Evolutionary conservation across 2,797 vertebrate species (phyloP).

Genomic region (Dendrocincla fuliginosa): DNA sequence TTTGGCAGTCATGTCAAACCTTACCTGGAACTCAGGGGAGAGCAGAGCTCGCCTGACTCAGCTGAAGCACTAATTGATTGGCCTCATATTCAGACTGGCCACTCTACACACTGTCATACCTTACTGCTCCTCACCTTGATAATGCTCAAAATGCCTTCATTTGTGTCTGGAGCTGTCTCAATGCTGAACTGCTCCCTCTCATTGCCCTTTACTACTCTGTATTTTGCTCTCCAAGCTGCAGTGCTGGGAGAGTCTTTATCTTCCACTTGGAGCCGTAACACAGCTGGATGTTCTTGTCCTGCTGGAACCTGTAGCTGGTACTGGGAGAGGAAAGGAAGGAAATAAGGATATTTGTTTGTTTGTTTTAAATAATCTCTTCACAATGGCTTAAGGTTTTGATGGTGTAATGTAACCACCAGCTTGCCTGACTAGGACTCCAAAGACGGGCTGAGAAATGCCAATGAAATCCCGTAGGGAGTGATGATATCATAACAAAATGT

Average conservation of each 20-base stretch:
- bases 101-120: rapidly evolving
- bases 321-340: neutral
- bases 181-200: neutral
- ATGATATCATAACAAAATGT: neutral
- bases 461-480: neutral
- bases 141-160: neutral
- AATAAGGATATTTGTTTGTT: neutral
- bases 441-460: neutral
- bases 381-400: neutral
- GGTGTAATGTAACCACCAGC: neutral
- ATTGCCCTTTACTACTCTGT: neutral
- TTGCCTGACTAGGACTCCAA: neutral
- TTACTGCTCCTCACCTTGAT: neutral
- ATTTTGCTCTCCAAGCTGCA: neutral
- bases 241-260: neutral
- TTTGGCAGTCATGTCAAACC: neutral
- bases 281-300: neutral
- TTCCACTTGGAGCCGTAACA: neutral
- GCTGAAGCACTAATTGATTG: neutral
- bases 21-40: neutral
- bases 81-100: neutral
- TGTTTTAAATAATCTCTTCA: neutral
- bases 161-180: neutral
- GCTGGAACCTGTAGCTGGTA: neutral
- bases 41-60: neutral